Evolutionary conservation across 2,797 vertebrate species (phyloP), one percentile per base, ranked within the genome.

Genomic region (Onychomys arenicola): DNA sequence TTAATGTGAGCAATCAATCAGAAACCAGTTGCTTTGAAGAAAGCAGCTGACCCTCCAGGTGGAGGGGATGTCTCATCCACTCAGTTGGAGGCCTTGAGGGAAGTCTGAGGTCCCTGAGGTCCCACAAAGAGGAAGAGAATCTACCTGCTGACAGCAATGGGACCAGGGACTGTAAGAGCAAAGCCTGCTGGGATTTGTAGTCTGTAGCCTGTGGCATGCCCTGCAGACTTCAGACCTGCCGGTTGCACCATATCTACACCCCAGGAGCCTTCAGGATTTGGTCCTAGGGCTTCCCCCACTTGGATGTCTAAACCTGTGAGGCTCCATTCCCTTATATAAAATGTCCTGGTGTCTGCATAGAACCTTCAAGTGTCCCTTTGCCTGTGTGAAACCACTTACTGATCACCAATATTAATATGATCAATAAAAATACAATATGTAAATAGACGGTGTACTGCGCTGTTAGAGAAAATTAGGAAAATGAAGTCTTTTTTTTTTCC

Each of bases 91-190:
- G 16, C 5, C 1, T 1, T 3, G 34, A 16, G 29, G 34, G 12
- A 55, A 82, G 23, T 7, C 5, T 0, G 2, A 59, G 3, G 21
- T 75, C 9, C 6, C 43, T 0, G 2, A 59, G 3, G 21, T 75
- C 9, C 6, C 43, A 25, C 0, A 0, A 34, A 57, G 16, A 49
- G 6, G 32, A 59, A 59, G 21, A 37, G 19, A 27, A 32, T 73
- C 29, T 73, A 29, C 43, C 61, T 61, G 40, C 43, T 34, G 61
- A 29, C 14, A 29, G 3, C 52, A n/a, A 37, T 29, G 1, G 49
- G 29, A 32, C 61, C 34, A 0, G 0, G 34, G 55, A 52, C 1
- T 3, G 13, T 6, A 13, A 7, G 2, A 1, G 5, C 73, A 14
- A 0, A 23, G 40, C 14, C 29, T 37, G 11, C 43, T 8, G 29